Conservation (phyloP, 92 coral and sea anemone species). For the Meandrina meandrites region DNA sequence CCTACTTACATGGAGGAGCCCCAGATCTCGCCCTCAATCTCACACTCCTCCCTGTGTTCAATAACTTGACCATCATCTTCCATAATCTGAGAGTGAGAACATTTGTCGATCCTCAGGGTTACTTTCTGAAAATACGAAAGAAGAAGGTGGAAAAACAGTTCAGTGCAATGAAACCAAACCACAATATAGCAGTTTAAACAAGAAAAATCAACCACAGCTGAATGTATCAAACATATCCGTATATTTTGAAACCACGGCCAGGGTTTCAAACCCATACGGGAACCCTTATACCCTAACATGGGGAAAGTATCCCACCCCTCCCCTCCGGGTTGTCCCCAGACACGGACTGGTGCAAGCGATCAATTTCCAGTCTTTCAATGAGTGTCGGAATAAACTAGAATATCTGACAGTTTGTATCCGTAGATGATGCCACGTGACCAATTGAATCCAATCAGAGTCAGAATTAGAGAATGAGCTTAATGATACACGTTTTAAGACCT, state of each 20-base stretch:
- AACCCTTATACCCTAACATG: too few species aligned
- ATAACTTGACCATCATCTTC: constrained; percentile 75
- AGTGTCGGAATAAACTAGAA: not conserved
- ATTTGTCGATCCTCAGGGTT: constrained; percentile 67
- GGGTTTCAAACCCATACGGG: too few species aligned
- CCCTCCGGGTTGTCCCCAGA: too few species aligned
- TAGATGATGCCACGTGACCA: not conserved
- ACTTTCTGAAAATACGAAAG: constrained; percentile 49
- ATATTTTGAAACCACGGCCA: too few species aligned
- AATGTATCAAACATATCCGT: too few species aligned
- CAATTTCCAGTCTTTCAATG: not conserved
- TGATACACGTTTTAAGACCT: not conserved
- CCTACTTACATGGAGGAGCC: constrained; percentile 68
- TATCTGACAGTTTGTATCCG: not conserved
- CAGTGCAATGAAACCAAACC: not conserved
- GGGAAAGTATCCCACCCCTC: too few species aligned
- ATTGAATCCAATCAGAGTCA: not conserved
- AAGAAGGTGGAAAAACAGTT: not conserved
- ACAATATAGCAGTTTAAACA: not conserved
- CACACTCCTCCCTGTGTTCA: constrained; percentile 71
- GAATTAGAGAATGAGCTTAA: too few species aligned
- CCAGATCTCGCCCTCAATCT: constrained; percentile 59
- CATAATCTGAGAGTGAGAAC: constrained; percentile 66
- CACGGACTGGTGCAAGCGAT: not conserved
- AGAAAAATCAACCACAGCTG: too few species aligned